Conservation (phyloP, 2,888 invertebrate genomes). For the Bugula neritina region DNA sequence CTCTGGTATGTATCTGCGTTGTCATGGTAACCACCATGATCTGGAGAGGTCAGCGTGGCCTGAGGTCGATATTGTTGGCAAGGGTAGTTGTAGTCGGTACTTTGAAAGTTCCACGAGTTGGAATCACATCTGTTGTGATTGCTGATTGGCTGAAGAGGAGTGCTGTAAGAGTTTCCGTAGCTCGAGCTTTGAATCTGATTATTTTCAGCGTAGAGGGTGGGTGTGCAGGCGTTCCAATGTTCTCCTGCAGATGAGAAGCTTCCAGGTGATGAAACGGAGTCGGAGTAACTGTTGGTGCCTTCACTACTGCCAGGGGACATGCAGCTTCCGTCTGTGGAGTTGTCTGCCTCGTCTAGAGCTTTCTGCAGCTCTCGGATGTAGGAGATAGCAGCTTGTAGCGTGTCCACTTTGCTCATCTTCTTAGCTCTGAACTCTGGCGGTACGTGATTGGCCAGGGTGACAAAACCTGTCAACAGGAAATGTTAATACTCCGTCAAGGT, state of each 20-base stretch:
- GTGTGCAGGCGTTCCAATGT: not conserved
- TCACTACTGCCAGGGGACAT: not conserved
- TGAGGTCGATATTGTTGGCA: no score
- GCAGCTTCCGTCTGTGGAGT: not conserved
- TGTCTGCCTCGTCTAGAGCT: not conserved
- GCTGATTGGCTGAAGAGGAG: not conserved
- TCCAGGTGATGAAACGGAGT: not conserved
- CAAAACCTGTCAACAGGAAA: conserved; percentile 20
- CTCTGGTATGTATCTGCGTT: not conserved
- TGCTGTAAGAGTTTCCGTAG: not conserved
- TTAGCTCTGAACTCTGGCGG: conserved; percentile 15
- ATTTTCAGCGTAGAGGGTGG: not conserved
- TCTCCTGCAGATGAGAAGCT: not conserved
- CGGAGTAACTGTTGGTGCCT: not conserved
- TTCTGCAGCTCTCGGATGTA: conserved; percentile 13
- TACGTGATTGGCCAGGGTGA: conserved; percentile 26
- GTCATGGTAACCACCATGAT: no score
- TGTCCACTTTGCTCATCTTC: conserved; percentile 27
- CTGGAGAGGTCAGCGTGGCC: no score
- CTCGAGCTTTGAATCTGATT: not conserved
- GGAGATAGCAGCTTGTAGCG: conserved; percentile 21
- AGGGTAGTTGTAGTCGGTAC: not conserved
- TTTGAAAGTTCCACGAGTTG: not conserved
- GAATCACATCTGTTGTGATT: not conserved
- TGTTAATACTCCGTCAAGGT: no score